Base-by-base conservation (phyloP, 2,888 invertebrate genomes). In the Lepetodrilus schrolli region DNA sequence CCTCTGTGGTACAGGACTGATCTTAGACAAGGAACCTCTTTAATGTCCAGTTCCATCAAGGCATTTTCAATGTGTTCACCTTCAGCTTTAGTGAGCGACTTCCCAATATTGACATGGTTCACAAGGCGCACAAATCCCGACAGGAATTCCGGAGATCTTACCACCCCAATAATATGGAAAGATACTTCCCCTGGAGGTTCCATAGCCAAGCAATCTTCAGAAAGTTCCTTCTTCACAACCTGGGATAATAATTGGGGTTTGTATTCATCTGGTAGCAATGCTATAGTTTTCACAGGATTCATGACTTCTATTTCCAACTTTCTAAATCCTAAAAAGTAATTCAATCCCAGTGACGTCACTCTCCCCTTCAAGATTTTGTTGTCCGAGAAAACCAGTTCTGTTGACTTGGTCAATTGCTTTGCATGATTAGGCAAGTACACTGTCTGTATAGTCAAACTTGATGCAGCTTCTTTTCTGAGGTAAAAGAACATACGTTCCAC, bases 211-310 rank as follows among this genome's bases (percentile, higher is more conserved):
- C 48, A 66, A 17, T 13, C 37, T 3, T 66, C 66, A 26, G 73
- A 34, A 5, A 84, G 70, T 7, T 51, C 30, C 51, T 84, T 83
- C 21, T 74, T 72, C 5, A 84, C 79, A 20, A 80, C 48, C 5
- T 77, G 73, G 37, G 79, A 80, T 43, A 86, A 66, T 58, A 82
- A 50, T 21, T 66, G 51, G 1, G 84, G 83, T 51, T 80, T 70
- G 17, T 76, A 38, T 8, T 68, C 34, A 23, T 70, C 5, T 5
- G 83, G 82, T 38, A 84, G 50, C 4, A 58, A 34, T 5, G 30
- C 48, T 23, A 83, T 49, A 7, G 49, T 38, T 10, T 79, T 73
- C 8, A 72, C 20, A 10, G 49, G 47, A 26, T 73, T 48, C 23
- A 34, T 37, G 0, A 58, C 51, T 4, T 69, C 23, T 8, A 74